Percentiles rank a stretch among this genome's conserved stretches.
phyloP scores from a whole-genome alignment of 2,888 invertebrate genomes.

The Zaprionus bogoriensis region DNA sequence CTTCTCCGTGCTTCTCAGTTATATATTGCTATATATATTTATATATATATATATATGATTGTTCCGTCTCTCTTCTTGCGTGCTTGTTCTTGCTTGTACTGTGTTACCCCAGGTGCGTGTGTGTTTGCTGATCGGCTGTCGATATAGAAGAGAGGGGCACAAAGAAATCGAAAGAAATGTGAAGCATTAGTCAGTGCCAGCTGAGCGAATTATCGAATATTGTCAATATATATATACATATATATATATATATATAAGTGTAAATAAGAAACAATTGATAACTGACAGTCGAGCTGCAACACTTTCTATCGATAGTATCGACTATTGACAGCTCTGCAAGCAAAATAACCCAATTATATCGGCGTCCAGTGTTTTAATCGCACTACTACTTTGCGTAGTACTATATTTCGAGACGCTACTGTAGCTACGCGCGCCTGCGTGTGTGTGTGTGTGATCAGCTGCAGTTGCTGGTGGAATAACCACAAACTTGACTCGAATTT shows the following conservation, averaged over 20 bases:
- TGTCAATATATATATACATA: not conserved
- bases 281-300: too few relatives aligned
- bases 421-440: not conserved
- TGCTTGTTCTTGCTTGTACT: slow-evolving; percentile 56
- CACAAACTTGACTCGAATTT: not conserved
- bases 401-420: not conserved
- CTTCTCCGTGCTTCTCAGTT: too few relatives aligned
- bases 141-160: not conserved
- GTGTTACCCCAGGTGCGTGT: slow-evolving; percentile 63
- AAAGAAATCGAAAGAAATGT: slow-evolving; percentile 7
- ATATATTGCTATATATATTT: too few relatives aligned
- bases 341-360: not conserved
- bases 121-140: slow-evolving; percentile 8
- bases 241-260: not conserved
- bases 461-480: not conserved
- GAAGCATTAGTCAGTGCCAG: slow-evolving; percentile 11
- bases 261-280: not conserved
- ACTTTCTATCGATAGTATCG: not conserved
- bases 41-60: too few relatives aligned
- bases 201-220: not conserved
- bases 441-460: not conserved
- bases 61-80: not conserved
- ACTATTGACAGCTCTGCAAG: not conserved
- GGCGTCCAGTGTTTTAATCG: not conserved
- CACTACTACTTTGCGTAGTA: not conserved